Evolutionary conservation across 2,888 invertebrate species (phyloP), one percentile per base, ranked within the genome.

Genomic region (Megalurothrips usitatus): DNA sequence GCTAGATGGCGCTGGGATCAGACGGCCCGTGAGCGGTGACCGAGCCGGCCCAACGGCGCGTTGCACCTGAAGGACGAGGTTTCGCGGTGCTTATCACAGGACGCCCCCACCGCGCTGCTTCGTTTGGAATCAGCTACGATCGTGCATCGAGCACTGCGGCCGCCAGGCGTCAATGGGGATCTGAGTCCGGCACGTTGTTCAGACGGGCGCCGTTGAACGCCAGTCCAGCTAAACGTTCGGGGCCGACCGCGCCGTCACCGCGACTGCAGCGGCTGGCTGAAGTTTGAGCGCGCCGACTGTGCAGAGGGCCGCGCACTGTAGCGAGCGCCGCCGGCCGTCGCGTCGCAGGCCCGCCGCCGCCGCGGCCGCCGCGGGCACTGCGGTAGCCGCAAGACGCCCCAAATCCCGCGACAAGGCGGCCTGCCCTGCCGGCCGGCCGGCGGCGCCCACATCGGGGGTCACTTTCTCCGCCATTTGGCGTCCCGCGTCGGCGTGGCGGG

Each of bases 341-440:
- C 34, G 6, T 43, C 34, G 34, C 34, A 43, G 6, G 34, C 2
- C 34, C 14, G 19, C 52, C 52, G 14, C 52, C n/a, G n/a, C n/a
- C n/a, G n/a, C n/a, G n/a, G n/a, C 34, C 14, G 19, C 52, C 52
- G 14, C 52, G 52, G 68, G 68, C 68, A 23, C 68, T 26, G 52
- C 52, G 23, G 23, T 26, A 26, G 68, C 68, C 68, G 26, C 68
- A 75, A 75, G 68, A 11, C 26, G 26, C 68, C 68, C 68, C 68
- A 75, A 75, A 75, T 75, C 68, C 26, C 68, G 34, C 34, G n/a
- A n/a, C 58, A 58, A 58, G 58, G 58, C 58, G 68, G 68, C 26
- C 68, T n/a, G n/a, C 68, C 52, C 52, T 12, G 68, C 52, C 52
- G 9, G 52, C 52, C 52, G 14, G 63, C 10, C 63, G 19, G 23